Evolutionary conservation across 2,888 invertebrate genomes (phyloP).

Genomic region (Oscheius sp.): DNA sequence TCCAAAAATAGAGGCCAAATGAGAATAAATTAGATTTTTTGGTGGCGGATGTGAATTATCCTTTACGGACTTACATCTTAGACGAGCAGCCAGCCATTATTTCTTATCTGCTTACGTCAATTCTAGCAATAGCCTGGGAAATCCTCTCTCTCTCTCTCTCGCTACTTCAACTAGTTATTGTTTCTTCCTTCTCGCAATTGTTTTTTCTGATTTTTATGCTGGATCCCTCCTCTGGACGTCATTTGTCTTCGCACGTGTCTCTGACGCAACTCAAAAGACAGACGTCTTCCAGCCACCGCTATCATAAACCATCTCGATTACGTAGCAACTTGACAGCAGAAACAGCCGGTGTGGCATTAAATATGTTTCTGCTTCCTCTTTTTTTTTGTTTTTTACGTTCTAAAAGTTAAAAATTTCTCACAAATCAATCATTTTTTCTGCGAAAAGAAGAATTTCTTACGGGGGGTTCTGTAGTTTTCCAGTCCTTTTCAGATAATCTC

Average conservation of each 20-base stretch:
- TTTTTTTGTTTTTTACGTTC: neutral
- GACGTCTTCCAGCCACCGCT: conserved; percentile 5
- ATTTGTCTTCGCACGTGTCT: conserved; percentile 17
- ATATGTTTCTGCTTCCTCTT: neutral
- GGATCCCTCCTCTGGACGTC: neutral
- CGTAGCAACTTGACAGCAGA: conserved; percentile 3
- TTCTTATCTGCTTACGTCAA: neutral
- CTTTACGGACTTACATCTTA: too few species aligned
- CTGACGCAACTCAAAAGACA: neutral
- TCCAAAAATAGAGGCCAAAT: too few species aligned
- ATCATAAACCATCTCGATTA: conserved; percentile 5
- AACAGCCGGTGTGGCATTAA: neutral
- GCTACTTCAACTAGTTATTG: too few species aligned
- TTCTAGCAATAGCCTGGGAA: neutral
- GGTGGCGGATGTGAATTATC: too few species aligned
- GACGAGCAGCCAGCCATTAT: too few species aligned
- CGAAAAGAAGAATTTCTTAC: too few species aligned
- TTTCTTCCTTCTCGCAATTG: neutral
- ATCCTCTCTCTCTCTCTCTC: neutral
- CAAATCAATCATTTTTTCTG: too few species aligned
- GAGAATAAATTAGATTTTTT: too few species aligned
- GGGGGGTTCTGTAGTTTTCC: too few species aligned
- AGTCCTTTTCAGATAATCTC: too few species aligned
- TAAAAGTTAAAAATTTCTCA: neutral
- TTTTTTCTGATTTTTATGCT: conserved; percentile 7